Base-by-base conservation (phyloP, 64 coral and sea anemone genomes). In the Montipora foliosa region DNA sequence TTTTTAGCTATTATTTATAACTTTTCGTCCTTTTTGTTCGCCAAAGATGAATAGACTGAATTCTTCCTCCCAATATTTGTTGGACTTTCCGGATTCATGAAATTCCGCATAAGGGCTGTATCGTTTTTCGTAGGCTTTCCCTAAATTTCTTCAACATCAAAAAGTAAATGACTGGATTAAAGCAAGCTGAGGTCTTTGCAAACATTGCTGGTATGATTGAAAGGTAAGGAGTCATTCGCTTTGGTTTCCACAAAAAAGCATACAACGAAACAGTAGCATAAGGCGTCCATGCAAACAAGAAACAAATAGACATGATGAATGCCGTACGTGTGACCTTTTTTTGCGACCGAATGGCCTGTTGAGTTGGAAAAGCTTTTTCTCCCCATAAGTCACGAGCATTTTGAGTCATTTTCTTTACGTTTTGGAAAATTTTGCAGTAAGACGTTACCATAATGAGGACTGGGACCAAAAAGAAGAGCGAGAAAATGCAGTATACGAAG, bases 161-260 rank as follows among this genome's bases (percentile, higher is more conserved):
- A 19, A 86, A 86, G 46, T 86, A 86, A 86, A 86, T 72, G 20
- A 86, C 46, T 49, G 82, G 82, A 50, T 86, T 86, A 71, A 48
- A 86, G 20, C 82, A 86, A 17, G 66, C 1, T 3, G 82, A 15
- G 4, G 82, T 71, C 66, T 86, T 86, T 17, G 82, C 82, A 86
- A 86, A 71, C 14, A 86, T 3, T 2, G 82, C 45, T 2, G 82
- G 82, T 50, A 86, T 4, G 9, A 46, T 86, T 45, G 82, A 60
- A 5, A 86, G 37, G 17, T 50, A 49, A 13, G 64, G 82, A 2
- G 82, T 12, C 5, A 86, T 50, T 19, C 17, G 49, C 45, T 86
- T 5, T 13, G 82, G 82, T 67, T 49, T 70, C 8, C 9, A 3
- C 71, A 86, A 49, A 16, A 86, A 7, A 20, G 19, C 45, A 6